Conservation (phyloP, 2,888 invertebrate genomes). For the Andrena dorsata region DNA sequence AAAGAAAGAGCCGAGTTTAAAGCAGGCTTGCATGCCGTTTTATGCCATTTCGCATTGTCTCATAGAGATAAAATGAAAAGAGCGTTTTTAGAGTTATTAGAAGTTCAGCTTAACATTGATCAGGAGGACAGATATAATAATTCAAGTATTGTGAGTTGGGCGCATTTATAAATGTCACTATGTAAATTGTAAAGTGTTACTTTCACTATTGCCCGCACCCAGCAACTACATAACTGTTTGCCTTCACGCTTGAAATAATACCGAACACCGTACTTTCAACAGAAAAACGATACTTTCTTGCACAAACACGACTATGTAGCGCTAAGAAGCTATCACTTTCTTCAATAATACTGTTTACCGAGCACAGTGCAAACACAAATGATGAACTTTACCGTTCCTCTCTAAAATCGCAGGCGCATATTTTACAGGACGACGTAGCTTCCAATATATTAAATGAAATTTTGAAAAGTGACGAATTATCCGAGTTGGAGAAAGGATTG, state of each 20-base stretch:
- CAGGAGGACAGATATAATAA: constrained; percentile 89
- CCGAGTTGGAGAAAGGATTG: constrained; percentile 90
- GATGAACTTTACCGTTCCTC: background rate
- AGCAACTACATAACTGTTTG: constrained; percentile 23
- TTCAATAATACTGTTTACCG: background rate
- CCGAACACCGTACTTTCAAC: constrained; percentile 4
- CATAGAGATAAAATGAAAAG: constrained; percentile 97
- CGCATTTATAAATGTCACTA: constrained; percentile 38
- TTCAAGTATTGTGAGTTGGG: constrained; percentile 79
- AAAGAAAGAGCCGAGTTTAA: constrained; percentile 96
- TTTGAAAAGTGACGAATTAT: constrained; percentile 91
- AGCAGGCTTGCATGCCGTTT: constrained; percentile 94
- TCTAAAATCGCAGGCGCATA: background rate
- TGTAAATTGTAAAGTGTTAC: constrained; percentile 23
- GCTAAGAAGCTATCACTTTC: constrained; percentile 13
- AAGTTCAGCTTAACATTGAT: constrained; percentile 93
- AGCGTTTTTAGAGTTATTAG: constrained; percentile 95
- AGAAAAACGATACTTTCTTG: constrained; percentile 1
- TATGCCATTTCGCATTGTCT: constrained; percentile 95
- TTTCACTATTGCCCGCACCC: constrained; percentile 36
- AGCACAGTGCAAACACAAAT: constrained; percentile 29
- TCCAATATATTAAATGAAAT: constrained; percentile 89
- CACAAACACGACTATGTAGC: constrained; percentile 16
- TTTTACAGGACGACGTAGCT: constrained; percentile 86
- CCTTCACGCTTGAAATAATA: constrained; percentile 24